These are phyloP conservation scores for Lutjanus argentimaculatus DNA, from an alignment of 2,797 vertebrate genomes.

Conservation along the genomic window DNA sequence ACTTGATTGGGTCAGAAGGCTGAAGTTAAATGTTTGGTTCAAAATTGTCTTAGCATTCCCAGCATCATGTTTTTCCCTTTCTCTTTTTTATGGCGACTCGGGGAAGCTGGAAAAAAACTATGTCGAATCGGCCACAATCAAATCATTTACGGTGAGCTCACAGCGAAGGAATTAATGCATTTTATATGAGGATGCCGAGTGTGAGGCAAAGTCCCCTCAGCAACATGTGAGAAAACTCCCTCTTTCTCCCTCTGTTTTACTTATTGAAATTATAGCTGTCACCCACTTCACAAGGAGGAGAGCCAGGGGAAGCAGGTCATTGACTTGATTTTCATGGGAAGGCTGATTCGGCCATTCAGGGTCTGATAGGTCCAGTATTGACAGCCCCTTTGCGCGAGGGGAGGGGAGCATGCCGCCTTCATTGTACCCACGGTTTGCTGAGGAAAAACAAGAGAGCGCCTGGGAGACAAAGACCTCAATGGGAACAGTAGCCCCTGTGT, in stretches of 20 bases:
- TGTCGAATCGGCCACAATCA: conserved; percentile 94
- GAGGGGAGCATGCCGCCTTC: conserved; percentile 84
- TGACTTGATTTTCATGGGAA: conserved; percentile 99
- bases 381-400: conserved; percentile 84
- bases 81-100: conserved; percentile 37
- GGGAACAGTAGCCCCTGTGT: conserved; percentile 95
- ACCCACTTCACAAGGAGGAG: conserved; percentile 86
- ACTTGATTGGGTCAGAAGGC: conserved; percentile 93
- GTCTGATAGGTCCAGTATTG: conserved; percentile 87
- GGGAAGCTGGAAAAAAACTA: conserved; percentile 81
- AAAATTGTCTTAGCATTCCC: conserved; percentile 90
- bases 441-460: conserved; percentile 90
- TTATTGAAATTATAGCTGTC: conserved; percentile 91
- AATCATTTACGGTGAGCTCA: conserved; percentile 91
- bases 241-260: conserved; percentile 83
- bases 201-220: conserved; percentile 85
- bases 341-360: conserved; percentile 90
- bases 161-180: conserved; percentile 92
- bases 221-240: conserved; percentile 89
- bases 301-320: conserved; percentile 89
- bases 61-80: conserved; percentile 81
- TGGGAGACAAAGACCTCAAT: conserved; percentile 91
- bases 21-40: conserved; percentile 88
- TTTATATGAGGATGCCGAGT: conserved; percentile 90
- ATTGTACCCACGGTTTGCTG: conserved; percentile 88